These are phyloP conservation scores for Montipora capricornis DNA, from an alignment of 64 coral and sea anemone genomes.

Conservation along the genomic window DNA sequence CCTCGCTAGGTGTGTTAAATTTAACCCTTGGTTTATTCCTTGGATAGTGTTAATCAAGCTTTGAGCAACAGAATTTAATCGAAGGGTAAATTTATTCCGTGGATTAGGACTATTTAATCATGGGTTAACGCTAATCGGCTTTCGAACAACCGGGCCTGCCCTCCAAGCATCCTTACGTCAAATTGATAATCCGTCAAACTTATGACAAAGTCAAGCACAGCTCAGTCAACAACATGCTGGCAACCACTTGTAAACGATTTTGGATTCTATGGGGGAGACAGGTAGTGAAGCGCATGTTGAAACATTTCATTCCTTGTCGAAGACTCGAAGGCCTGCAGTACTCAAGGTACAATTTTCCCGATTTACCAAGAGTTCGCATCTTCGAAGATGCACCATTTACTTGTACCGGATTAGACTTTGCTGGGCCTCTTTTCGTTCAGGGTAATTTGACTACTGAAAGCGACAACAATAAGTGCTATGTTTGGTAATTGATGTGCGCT, in stretches of 20 bases:
- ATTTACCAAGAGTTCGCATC: neutral
- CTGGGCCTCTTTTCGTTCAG: neutral
- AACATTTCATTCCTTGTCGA: too few species aligned
- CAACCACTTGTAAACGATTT: neutral
- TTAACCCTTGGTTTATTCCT: too few species aligned
- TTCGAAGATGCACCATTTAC: conserved; percentile 23
- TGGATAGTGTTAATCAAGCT: too few species aligned
- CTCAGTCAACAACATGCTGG: conserved; percentile 40
- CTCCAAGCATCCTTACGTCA: conserved; percentile 17
- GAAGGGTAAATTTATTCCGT: too few species aligned
- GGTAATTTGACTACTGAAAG: conserved; percentile 16
- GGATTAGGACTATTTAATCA: too few species aligned
- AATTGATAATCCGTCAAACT: conserved; percentile 34
- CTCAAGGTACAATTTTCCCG: conserved; percentile 17
- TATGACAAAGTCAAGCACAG: conserved; percentile 44
- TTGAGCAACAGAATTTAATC: too few species aligned
- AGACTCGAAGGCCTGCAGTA: neutral
- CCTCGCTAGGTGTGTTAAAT: too few species aligned
- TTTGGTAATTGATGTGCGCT: too few species aligned
- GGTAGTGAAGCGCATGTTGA: too few species aligned
- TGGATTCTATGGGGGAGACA: neutral
- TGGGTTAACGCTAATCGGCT: too few species aligned
- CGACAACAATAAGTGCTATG: conserved; percentile 12
- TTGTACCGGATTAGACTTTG: conserved; percentile 10
- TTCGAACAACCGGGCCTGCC: neutral